A percentile compares a stretch with the other conserved stretches of the same genome.
Evolutionary conservation across 1,140 invertebrate genomes (phyloP).

Genomic region (Rhizoglyphus robini): DNA sequence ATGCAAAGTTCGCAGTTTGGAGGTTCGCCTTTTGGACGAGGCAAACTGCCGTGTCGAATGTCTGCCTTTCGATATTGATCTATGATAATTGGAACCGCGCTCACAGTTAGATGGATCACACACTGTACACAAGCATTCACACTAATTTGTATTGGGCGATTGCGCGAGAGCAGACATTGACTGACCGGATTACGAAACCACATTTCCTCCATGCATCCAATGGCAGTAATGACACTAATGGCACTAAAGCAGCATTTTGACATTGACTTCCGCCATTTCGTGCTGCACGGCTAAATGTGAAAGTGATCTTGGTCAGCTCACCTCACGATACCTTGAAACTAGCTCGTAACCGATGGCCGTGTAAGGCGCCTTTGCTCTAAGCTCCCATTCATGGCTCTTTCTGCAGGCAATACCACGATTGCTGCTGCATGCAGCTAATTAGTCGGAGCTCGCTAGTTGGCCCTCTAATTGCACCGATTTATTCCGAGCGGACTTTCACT

Average conservation of each 20-base stretch:
- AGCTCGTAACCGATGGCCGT: constrained; percentile 6
- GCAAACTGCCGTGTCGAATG: no score
- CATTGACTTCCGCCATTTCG: constrained; percentile 16
- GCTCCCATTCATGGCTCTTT: constrained; percentile 2
- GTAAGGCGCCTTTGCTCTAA: neutral
- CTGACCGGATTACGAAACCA: constrained; percentile 2
- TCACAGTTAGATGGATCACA: no score
- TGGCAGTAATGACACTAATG: neutral
- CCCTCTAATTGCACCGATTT: neutral
- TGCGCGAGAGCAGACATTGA: constrained; percentile 12
- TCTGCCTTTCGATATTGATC: no score
- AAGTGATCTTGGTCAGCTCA: constrained; percentile 10
- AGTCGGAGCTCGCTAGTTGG: neutral
- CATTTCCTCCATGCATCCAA: neutral
- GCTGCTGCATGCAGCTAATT: constrained; percentile 5
- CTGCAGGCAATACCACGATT: constrained; percentile 1
- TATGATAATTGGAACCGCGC: no score
- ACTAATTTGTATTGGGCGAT: constrained; percentile 2
- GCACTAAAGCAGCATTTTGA: constrained; percentile 9
- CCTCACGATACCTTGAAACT: constrained; percentile 6
- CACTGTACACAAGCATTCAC: no score
- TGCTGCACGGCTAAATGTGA: constrained; percentile 12
- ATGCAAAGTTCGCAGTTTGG: no score
- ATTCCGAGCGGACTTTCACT: constrained; percentile 8
- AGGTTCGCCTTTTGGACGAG: no score